Percentiles rank a stretch among this genome's conserved stretches.
Conservation (phyloP, 2,113 vertebrate genomes). For the Anolis carolinensis region DNA sequence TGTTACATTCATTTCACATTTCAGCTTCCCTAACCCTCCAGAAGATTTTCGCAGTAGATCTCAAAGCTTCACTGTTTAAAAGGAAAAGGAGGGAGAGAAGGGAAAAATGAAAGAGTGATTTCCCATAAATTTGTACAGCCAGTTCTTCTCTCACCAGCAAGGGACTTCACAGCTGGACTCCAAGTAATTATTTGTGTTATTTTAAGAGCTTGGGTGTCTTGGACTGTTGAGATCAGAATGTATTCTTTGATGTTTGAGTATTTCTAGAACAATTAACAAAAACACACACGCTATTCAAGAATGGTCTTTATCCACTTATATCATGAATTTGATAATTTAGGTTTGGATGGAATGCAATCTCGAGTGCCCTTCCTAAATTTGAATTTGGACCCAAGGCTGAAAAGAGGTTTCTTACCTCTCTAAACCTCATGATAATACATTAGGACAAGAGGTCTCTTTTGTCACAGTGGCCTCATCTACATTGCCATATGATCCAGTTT, state of each 20-base stretch:
- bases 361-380: not conserved
- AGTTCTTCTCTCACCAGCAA: not conserved
- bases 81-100: not conserved
- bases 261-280: not conserved
- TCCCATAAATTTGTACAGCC: not conserved
- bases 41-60: not conserved
- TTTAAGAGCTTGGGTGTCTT: not conserved
- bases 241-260: not conserved
- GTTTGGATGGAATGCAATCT: not conserved
- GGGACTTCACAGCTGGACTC: not conserved
- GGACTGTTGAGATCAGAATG: not conserved
- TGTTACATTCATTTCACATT: not conserved
- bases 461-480: too few species aligned
- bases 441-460: not conserved
- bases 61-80: not conserved
- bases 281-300: not conserved
- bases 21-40: not conserved
- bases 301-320: not conserved
- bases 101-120: not conserved
- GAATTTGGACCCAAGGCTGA: not conserved
- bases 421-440: not conserved
- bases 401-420: not conserved
- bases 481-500: too few species aligned
- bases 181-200: not conserved
- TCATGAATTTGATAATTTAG: not conserved